A percentile compares a stretch with the other conserved stretches of the same genome.
Conservation (phyloP, 2,113 vertebrate species). For the Tympanuchus pallidicinctus region DNA sequence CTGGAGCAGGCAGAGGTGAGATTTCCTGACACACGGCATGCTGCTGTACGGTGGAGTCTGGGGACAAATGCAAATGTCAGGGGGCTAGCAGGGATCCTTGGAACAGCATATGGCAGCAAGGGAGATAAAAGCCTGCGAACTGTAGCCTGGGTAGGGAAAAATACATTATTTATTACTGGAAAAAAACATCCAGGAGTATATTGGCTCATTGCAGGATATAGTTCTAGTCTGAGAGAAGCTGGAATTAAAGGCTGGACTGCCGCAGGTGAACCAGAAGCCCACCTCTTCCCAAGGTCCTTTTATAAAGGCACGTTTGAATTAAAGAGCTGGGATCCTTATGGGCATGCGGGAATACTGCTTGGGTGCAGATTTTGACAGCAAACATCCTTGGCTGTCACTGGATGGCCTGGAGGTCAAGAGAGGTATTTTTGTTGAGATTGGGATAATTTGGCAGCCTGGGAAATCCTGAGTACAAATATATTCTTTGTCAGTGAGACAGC, state of each 20-base stretch:
- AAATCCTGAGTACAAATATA: not conserved
- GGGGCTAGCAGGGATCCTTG: conserved; percentile 57
- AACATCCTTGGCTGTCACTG: not conserved
- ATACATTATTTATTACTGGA: conserved; percentile 52
- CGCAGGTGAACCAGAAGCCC: not conserved
- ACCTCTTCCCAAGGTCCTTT: not conserved
- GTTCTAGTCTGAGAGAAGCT: not conserved
- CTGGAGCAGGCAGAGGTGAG: not conserved
- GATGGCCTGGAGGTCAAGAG: not conserved
- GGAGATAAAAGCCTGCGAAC: conserved; percentile 54
- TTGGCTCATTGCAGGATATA: not conserved
- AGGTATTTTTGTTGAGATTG: not conserved
- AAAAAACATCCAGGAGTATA: not conserved
- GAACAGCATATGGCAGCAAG: conserved; percentile 46
- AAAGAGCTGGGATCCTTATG: not conserved
- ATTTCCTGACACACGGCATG: conserved; percentile 44
- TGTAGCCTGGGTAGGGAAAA: not conserved
- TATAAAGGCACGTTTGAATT: not conserved
- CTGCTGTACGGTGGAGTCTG: conserved; percentile 37
- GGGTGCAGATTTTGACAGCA: not conserved
- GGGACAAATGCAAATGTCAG: conserved; percentile 45
- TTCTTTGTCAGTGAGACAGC: not conserved
- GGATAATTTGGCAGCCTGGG: not conserved
- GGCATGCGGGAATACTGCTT: not conserved
- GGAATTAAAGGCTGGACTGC: not conserved